Evolutionary conservation across 2,113 vertebrate species (phyloP), one percentile per base, ranked within the genome.

Genomic region (Meleagris gallopavo): DNA sequence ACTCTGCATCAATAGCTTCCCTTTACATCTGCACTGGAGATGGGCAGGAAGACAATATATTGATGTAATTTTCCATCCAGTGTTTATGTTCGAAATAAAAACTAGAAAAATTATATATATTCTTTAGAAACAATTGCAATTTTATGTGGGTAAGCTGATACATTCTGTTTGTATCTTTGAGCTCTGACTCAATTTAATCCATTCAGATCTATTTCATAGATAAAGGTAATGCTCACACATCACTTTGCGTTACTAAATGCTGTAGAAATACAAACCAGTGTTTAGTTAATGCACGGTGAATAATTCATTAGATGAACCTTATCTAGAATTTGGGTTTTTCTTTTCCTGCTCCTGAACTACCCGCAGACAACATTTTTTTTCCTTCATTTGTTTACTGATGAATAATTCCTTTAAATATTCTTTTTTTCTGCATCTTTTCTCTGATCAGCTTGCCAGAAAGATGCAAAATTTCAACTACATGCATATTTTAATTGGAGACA

Each of bases 231-330:
- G 82, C 61, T 94, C 83, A 61, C 61, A 57, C 65, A 83, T 85
- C 79, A 71, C 69, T 91, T 80, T 74, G 29, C 74, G 17, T 74
- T 91, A 60, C 81, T 80, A 93, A 89, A 87, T 67, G 20, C 50
- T 89, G 57, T 78, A 86, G 88, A 95, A 91, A 89, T 83, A 86
- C 34, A 55, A 93, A 79, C 20, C 52, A 27, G 29, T 78, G 32
- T 73, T 91, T 83, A 83, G 67, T 77, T 93, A 85, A 73, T 60
- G 87, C 52, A 34, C 4, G 9, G 25, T 94, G 72, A 95, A 93
- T 94, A 94, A 94, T 93, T 91, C 45, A 93, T 86, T 86, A 89
- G 60, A 40, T n/a, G 38, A 94, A 89, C 45, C 72, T 8, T 45
- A 74, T 62, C 64, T 83, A 85, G 22, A 64, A 77, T 89, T 83